Percentiles rank a stretch among this genome's conserved stretches.
phyloP scores from a whole-genome alignment of 2,113 vertebrate genomes.

The Equus przewalskii region DNA sequence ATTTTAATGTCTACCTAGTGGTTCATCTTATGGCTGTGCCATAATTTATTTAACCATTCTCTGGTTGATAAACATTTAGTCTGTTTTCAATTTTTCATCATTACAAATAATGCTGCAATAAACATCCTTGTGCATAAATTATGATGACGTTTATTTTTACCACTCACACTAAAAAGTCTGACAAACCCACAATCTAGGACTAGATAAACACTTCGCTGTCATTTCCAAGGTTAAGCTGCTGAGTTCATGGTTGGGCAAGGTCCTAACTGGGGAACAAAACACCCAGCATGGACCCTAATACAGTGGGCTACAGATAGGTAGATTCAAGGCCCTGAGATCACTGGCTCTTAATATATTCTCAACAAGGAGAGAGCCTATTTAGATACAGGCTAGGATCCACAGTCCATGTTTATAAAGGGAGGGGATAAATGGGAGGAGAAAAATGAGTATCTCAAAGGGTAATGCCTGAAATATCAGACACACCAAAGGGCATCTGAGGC shows the following conservation, averaged over 20 bases:
- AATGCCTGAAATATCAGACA: conserved; percentile 65
- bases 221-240: not conserved
- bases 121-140: conserved; percentile 18
- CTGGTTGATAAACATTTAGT: conserved; percentile 24
- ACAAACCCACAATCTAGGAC: conserved; percentile 14
- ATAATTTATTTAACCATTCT: conserved; percentile 44
- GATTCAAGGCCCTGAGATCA: not conserved
- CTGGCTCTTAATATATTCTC: conserved; percentile 2
- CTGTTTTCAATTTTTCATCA: conserved; percentile 55
- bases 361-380: conserved; percentile 32
- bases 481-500: conserved; percentile 64
- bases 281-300: not conserved
- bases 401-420: conserved; percentile 77
- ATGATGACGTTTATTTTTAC: conserved; percentile 51
- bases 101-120: conserved; percentile 44
- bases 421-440: conserved; percentile 43
- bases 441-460: conserved; percentile 49
- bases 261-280: not conserved
- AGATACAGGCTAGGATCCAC: conserved; percentile 46
- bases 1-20: conserved; percentile 27
- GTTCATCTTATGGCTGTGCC: not conserved
- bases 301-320: not conserved
- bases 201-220: not conserved
- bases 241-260: not conserved
- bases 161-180: conserved; percentile 9